Evolutionary conservation across 2,888 invertebrate genomes (phyloP).

Genomic region (Trypoxylon attenuatum): DNA sequence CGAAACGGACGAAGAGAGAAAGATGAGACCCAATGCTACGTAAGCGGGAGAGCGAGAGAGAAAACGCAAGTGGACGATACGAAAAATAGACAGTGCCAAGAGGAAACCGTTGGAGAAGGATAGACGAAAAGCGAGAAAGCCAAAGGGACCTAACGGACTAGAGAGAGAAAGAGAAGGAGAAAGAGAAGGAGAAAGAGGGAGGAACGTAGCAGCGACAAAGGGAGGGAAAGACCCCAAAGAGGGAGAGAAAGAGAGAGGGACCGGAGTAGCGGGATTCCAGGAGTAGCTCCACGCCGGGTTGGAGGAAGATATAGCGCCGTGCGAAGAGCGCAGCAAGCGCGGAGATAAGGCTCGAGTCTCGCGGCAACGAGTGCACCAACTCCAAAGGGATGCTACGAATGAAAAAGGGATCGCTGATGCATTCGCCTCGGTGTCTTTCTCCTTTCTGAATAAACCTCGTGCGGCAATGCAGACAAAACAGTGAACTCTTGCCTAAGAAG

Average conservation of each 20-base stretch:
- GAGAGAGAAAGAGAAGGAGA: slow-evolving; percentile 3
- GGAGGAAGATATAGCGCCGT: background rate
- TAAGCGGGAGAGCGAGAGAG: slow-evolving; percentile 4
- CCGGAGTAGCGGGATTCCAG: slow-evolving; percentile 13
- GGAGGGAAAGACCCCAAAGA: background rate
- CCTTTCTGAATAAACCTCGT: background rate
- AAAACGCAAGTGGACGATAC: too few species aligned
- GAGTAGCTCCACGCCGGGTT: slow-evolving; percentile 5
- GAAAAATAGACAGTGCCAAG: slow-evolving; percentile 1
- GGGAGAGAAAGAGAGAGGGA: background rate
- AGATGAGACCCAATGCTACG: background rate
- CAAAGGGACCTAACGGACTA: background rate
- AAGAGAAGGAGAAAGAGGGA: background rate
- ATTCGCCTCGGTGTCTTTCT: too few species aligned
- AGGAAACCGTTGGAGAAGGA: slow-evolving; percentile 2
- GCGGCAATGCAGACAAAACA: background rate
- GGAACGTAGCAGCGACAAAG: background rate
- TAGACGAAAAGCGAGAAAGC: background rate
- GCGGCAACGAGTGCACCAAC: background rate
- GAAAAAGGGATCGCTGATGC: background rate
- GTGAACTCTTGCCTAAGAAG: background rate
- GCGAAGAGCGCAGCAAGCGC: background rate
- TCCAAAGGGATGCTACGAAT: background rate
- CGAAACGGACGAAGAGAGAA: slow-evolving; percentile 1
- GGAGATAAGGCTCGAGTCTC: background rate